Base-by-base conservation (phyloP, 1,140 invertebrate genomes). In the Notospermus geniculatus region DNA sequence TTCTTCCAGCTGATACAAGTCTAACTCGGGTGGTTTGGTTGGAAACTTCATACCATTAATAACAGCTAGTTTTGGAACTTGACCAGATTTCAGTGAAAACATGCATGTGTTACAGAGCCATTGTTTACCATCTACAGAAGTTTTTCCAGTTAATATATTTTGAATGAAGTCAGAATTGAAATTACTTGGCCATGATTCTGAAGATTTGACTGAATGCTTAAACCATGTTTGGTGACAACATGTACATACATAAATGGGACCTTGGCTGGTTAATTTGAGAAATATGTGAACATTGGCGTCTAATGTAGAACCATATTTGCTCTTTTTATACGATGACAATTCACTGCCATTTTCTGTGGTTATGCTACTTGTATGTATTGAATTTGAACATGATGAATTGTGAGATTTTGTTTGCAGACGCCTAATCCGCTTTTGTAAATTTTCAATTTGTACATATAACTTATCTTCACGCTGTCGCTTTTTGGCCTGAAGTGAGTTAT, bases 221-320 rank as follows among this genome's bases (percentile, higher is more conserved):
- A 65, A 68, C 52, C 63, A 68, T 39, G 62, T 62, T 50, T 65
- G 63, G 54, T 60, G 28, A 45, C 66, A 68, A 30, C 30, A 68
- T 11, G 62, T 54, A 29, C 66, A 67, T 4, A 50, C 46, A 50
- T 50, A 50, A 50, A 50, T 50, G 9, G 46, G 46, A 50, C 46
- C 46, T 7, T 23, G 5, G n/a, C 19, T 7, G 4, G 25, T 50
- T 50, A 19, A 9, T 50, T 5, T 50, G 4, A 4, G 5, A 27
- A 50, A 50, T n/a, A 36, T 4, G 4, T 36, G 5, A 36, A 36
- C 15, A 36, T 36, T 36, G 32, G 32, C 32, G 15, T 15, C 32
- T 36, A 36, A 36, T 36, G 32, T 36, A 36, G 5, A 36, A 7
- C 32, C 32, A 15, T 36, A 36, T 36, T 36, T 36, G 4, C 32